Evolutionary conservation across 2,113 vertebrate species (phyloP).

Genomic region (Ochotona princeps): DNA sequence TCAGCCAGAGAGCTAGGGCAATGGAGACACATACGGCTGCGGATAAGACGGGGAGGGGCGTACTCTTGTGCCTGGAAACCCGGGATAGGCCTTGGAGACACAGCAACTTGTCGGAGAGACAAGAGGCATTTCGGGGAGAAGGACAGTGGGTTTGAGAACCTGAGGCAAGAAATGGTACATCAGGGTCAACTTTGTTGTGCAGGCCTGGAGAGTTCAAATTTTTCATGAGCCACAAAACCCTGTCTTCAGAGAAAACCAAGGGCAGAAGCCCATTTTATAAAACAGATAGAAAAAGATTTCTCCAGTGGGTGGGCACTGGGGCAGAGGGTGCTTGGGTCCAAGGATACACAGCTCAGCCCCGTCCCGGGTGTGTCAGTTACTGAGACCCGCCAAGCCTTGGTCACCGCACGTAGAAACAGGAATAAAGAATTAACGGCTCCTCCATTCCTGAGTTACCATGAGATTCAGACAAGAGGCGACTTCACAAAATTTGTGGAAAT

Average conservation of each 20-base stretch:
- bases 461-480: not conserved
- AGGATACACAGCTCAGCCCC: not conserved
- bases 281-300: not conserved
- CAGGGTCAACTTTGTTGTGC: not conserved
- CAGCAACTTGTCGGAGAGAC: not conserved
- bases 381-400: not conserved
- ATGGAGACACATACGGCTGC: too few species aligned
- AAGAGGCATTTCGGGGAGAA: not conserved
- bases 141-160: not conserved
- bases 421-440: slow-evolving; percentile 22
- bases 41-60: not conserved
- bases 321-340: not conserved
- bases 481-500: too few species aligned
- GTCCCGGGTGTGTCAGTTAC: not conserved
- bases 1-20: not conserved
- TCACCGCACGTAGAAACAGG: not conserved
- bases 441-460: not conserved
- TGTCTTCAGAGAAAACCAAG: slow-evolving; percentile 46
- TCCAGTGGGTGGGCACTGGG: not conserved
- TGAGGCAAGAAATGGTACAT: not conserved
- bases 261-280: not conserved
- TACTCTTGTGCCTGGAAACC: not conserved
- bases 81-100: not conserved
- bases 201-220: slow-evolving; percentile 5
- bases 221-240: slow-evolving; percentile 35